Percentiles rank a stretch among this genome's conserved stretches.
These are phyloP conservation scores for Seladonia tumulorum DNA, from an alignment of 2,888 invertebrate genomes.

Conservation along the genomic window DNA sequence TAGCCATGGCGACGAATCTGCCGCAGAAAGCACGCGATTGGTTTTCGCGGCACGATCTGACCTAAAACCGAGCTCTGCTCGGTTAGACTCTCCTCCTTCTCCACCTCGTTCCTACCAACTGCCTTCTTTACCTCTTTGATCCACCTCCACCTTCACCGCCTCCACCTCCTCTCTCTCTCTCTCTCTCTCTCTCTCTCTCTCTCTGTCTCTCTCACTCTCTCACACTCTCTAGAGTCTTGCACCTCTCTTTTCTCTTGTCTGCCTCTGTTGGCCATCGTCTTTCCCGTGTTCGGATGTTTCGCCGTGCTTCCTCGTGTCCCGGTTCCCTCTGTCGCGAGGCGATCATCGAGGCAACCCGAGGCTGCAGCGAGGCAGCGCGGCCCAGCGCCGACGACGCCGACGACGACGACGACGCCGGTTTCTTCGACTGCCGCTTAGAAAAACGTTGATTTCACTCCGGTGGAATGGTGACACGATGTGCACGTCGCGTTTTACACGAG, in stretches of 20 bases:
- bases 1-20: constrained; percentile 69
- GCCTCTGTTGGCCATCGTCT: neutral
- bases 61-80: constrained; percentile 79
- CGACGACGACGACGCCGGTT: constrained; percentile 58
- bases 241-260: constrained; percentile 1
- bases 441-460: constrained; percentile 82
- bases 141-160: constrained; percentile 50
- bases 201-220: neutral
- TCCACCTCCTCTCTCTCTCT: constrained; percentile 51
- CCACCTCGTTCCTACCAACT: constrained; percentile 40
- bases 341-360: constrained; percentile 21
- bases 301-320: constrained; percentile 45
- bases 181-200: constrained; percentile 12
- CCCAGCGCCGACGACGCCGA: neutral
- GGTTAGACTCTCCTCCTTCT: constrained; percentile 69
- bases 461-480: constrained; percentile 80
- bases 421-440: constrained; percentile 74
- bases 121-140: constrained; percentile 54
- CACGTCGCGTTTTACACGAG: constrained; percentile 70
- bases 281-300: constrained; percentile 35
- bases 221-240: neutral
- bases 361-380: neutral
- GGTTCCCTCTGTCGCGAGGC: constrained; percentile 37
- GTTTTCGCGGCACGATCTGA: constrained; percentile 83
- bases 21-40: constrained; percentile 76